These are phyloP conservation scores for Miltochrista miniata DNA, from an alignment of 2,888 invertebrate genomes.

Conservation along the genomic window DNA sequence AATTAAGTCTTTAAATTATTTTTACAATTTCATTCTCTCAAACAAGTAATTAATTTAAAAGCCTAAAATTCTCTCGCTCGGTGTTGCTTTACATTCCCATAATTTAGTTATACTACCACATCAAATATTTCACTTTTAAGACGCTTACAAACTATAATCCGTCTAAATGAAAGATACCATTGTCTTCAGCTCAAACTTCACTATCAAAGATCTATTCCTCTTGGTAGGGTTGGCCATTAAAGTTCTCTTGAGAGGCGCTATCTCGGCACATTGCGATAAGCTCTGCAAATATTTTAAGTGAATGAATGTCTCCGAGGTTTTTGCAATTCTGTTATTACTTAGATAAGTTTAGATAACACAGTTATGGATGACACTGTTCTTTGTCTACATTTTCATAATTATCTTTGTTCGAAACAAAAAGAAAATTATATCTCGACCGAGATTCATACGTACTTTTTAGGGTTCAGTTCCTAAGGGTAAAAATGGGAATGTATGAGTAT, in stretches of 20 bases:
- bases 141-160: not conserved
- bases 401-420: not conserved
- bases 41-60: too few species aligned
- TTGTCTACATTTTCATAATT: not conserved
- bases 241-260: constrained; percentile 14
- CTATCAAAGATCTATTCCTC: not conserved
- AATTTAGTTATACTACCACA: too few species aligned
- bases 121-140: too few species aligned
- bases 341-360: constrained; percentile 5
- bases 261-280: constrained; percentile 15
- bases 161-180: not conserved
- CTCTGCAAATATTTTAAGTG: constrained; percentile 16
- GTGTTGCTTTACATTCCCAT: too few species aligned
- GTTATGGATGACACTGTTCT: not conserved
- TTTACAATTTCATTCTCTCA: too few species aligned
- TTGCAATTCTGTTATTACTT: constrained; percentile 15
- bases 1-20: too few species aligned
- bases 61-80: too few species aligned
- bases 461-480: too few species aligned
- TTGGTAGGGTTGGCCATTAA: constrained; percentile 4
- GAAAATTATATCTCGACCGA: too few species aligned
- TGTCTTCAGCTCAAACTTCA: not conserved
- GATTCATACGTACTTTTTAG: too few species aligned
- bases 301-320: constrained; percentile 8
- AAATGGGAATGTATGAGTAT: too few species aligned